Base-by-base conservation (phyloP, 2,797 vertebrate species). In the Xerus rutilus region DNA sequence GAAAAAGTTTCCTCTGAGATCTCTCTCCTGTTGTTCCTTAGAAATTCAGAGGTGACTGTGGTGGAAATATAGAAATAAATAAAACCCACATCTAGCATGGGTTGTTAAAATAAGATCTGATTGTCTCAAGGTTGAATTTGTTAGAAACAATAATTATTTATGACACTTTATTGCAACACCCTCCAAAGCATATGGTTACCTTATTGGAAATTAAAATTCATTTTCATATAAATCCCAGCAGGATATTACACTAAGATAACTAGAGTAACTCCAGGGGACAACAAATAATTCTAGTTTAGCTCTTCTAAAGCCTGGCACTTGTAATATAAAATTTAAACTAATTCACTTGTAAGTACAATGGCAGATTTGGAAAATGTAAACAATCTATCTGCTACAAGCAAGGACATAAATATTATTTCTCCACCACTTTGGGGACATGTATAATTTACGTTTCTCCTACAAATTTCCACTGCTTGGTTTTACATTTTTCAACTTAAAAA, bases 121-220 rank as follows among this genome's bases (percentile, higher is more conserved):
- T 72, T 93, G 88, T 96, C 93, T 28, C 95, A 97, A 97, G 95
- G 96, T 89, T 96, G 90, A 97, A 97, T 97, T 97, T 97, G 93
- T 97, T 97, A 86, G 91, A 96, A 98, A 97, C 81, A 96, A 89
- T 98, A 97, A 98, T 98, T 98, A 98, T 97, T 98, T 97, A 97
- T 97, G 98, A 98, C 96, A 98, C 54, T 97, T 98, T 94, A 96
- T 96, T 97, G 86, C 88, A 97, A 92, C 76, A 94, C 57, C 39
- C 69, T 98, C 70, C 89, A 97, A 98, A 98, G 89, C 98, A 98
- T 97, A 98, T 93, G 98, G 97, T 96, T 98, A 98, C 93, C 96
- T 97, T 98, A 98, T 97, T 97, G 98, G 98, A 98, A 98, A 98
- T 98, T 98, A 97, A 96, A 98, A 98, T 97, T 97, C 97, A 96